Conservation (phyloP, 2,888 invertebrate species). For the Watsonalla cultraria region DNA sequence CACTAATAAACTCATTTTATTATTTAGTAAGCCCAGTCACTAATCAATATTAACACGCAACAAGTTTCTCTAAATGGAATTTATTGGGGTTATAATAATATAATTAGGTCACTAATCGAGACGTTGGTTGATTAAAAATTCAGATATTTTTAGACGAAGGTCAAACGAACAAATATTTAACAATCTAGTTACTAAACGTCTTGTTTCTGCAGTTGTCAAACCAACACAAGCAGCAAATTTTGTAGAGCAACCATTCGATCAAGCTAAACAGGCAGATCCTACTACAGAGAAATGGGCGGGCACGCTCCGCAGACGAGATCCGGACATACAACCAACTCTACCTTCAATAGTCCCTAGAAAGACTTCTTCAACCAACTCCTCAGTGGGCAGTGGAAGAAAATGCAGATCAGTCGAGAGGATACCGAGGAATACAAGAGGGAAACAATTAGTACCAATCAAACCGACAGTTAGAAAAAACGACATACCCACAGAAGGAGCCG, state of each 20-base stretch:
- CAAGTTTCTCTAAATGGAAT: too few species aligned
- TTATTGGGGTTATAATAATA: neutral
- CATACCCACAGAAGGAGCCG: slow-evolving; percentile 54
- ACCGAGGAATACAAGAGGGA: slow-evolving; percentile 33
- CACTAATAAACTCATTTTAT: too few species aligned
- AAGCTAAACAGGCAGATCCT: slow-evolving; percentile 55
- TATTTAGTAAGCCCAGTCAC: neutral
- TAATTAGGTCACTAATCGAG: neutral
- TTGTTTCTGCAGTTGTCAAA: slow-evolving; percentile 55
- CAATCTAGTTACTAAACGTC: too few species aligned
- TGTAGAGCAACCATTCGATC: slow-evolving; percentile 44
- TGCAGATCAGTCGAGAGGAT: slow-evolving; percentile 68
- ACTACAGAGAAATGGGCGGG: slow-evolving; percentile 84
- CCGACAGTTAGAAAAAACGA: slow-evolving; percentile 50
- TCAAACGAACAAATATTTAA: neutral
- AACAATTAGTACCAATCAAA: slow-evolving; percentile 58
- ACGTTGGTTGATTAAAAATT: neutral
- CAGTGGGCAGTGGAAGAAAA: slow-evolving; percentile 58
- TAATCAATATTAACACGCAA: slow-evolving; percentile 5
- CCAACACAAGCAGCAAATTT: slow-evolving; percentile 52
- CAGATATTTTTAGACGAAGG: neutral
- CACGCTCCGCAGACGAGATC: slow-evolving; percentile 81
- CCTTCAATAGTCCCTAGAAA: slow-evolving; percentile 79
- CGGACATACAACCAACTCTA: slow-evolving; percentile 81
- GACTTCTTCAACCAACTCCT: slow-evolving; percentile 72